Conservation (phyloP, 2,113 vertebrate species). For the Galemys pyrenaicus region DNA sequence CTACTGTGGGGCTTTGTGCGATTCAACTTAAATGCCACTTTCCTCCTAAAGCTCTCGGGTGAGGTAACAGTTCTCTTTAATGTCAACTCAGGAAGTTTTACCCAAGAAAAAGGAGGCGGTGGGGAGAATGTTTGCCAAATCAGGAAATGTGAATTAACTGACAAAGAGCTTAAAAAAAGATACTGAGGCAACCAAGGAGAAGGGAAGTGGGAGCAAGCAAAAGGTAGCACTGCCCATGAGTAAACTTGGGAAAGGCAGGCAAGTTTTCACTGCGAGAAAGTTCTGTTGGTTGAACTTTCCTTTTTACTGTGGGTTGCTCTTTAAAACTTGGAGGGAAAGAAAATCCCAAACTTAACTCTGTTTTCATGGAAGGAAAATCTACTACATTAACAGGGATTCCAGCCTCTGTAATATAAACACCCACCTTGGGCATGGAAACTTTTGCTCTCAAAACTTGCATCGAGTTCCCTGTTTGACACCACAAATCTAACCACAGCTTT, state of each 20-base stretch:
- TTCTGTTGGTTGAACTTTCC: background rate
- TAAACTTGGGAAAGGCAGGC: background rate
- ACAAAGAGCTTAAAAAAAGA: slow-evolving; percentile 22
- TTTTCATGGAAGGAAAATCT: slow-evolving; percentile 46
- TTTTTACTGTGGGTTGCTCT: slow-evolving; percentile 26
- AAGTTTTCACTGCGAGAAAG: background rate
- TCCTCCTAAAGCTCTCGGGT: background rate
- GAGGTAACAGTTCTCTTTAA: slow-evolving; percentile 67
- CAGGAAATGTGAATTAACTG: slow-evolving; percentile 75
- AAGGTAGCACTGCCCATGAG: background rate
- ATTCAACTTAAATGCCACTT: slow-evolving; percentile 63
- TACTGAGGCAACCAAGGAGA: too few relatives aligned
- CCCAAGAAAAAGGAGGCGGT: slow-evolving; percentile 61
- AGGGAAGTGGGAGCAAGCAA: background rate
- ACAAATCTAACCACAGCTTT: slow-evolving; percentile 2
- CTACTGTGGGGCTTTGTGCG: slow-evolving; percentile 17
- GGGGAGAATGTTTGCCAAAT: slow-evolving; percentile 64
- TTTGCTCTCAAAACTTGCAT: background rate
- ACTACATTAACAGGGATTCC: background rate
- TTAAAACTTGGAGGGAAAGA: slow-evolving; percentile 15
- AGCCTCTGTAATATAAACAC: slow-evolving; percentile 49
- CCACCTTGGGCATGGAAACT: slow-evolving; percentile 29
- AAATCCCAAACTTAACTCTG: background rate
- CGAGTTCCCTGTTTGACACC: slow-evolving; percentile 47
- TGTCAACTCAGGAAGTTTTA: slow-evolving; percentile 73